Evolutionary conservation across 2,797 vertebrate genomes (phyloP).

Genomic region (Phylloscopus collybita): DNA sequence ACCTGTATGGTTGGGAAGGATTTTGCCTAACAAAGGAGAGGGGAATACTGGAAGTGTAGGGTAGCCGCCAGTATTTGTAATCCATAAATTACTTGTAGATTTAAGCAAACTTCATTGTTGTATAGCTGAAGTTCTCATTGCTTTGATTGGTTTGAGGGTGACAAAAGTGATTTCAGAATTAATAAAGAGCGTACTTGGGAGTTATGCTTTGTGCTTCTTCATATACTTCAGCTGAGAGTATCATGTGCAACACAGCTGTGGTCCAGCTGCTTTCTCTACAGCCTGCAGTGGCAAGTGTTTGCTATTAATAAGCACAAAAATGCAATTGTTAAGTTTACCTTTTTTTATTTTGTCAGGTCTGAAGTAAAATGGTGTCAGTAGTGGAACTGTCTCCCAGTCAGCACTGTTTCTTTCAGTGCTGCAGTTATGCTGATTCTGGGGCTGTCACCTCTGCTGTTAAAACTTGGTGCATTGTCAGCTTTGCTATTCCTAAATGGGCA

Average conservation of each 20-base stretch:
- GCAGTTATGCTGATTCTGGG: not conserved
- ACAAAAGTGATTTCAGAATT: not conserved
- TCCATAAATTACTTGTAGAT: not conserved
- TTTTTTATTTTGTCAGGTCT: not conserved
- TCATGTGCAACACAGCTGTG: not conserved
- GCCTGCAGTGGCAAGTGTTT: not conserved
- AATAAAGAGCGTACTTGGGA: not conserved
- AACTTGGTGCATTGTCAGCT: not conserved
- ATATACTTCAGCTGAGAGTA: not conserved
- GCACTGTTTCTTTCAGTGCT: not conserved
- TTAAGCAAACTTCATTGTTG: not conserved
- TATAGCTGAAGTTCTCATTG: not conserved
- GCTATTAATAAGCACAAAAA: not conserved
- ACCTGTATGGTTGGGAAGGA: fast-evolving
- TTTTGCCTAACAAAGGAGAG: not conserved
- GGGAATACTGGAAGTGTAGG: fast-evolving
- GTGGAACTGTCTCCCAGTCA: not conserved
- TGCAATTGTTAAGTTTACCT: not conserved
- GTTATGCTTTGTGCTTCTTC: not conserved
- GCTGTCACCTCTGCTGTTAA: not conserved
- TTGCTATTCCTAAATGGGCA: not conserved
- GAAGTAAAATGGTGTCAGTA: not conserved
- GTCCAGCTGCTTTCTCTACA: not conserved
- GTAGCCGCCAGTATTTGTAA: not conserved
- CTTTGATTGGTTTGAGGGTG: not conserved